Base-by-base conservation (phyloP, 1,140 invertebrate genomes). In the Bombus balteatus region DNA sequence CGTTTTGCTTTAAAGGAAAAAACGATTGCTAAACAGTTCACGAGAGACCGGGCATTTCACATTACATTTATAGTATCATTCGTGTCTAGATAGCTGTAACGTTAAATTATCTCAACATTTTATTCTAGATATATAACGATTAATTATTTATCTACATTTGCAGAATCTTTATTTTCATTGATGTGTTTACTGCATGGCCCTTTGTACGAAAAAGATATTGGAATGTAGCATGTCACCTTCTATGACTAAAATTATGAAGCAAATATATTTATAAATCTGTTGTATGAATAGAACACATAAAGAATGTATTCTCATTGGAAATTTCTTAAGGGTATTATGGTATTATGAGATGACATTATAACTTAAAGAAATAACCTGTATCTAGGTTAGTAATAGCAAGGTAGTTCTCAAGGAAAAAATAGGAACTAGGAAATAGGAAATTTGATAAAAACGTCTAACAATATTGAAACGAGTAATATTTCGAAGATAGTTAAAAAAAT, bases 1-100 rank as follows among this genome's bases (percentile, higher is more conserved):
- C 83, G 43, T 80, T 80, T 85, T 85, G 62, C 66, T 62, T 84
- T 59, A 79, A 79, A 71, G 32, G 65, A 85, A 72, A 59, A n/a
- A 47, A 62, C 66, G 18, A 34, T 57, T 47, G 53, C 83, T 65
- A 80, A 85, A 80, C 28, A 70, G 13, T 62, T 53, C 25, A 43
- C 53, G 8, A 43, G 32, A 37, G 22, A 43, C 22, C 41, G 28
- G 34, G 15, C 47, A 85, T 85, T 80, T 80, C 53, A 39, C 12
- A 62, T 80, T 85, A 34, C 32, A 78, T 43, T 43, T 39, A 28
- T 22, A 32, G 22, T 32, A 39, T 12, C 15, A 34, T 41, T 39
- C 15, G 22, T 39, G 13, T 1, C 22, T 66, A n/a, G 18, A 32
- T 62, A 10, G 22, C 39, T 39, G 0, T 15, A 47, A n/a, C 22